A percentile compares a stretch with the other conserved stretches of the same genome.
phyloP scores from a whole-genome alignment of 2,113 vertebrate genomes.

The Muscicapa adusta region DNA sequence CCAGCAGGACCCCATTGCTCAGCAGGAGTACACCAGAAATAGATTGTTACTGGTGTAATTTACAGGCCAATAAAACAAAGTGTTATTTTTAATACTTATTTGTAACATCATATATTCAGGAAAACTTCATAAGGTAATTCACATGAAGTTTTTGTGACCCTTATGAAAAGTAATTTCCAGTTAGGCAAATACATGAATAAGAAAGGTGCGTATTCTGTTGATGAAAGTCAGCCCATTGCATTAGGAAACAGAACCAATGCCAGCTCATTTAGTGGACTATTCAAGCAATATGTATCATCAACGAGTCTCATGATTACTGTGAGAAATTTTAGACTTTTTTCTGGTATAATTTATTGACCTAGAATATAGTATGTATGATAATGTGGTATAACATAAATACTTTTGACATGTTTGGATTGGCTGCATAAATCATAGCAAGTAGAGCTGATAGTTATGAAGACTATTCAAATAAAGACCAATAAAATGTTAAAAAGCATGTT shows the following conservation, averaged over 20 bases:
- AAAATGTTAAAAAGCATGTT: neutral
- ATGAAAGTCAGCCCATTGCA: neutral
- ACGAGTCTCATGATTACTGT: neutral
- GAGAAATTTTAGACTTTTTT: neutral
- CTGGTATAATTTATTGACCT: neutral
- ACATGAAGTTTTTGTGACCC: neutral
- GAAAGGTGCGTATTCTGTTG: neutral
- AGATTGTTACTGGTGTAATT: neutral
- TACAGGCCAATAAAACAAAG: neutral
- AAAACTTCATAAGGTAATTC: neutral
- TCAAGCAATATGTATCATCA: neutral
- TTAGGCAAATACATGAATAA: neutral
- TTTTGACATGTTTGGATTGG: slow-evolving; percentile 18
- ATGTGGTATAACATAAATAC: neutral
- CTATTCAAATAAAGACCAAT: neutral
- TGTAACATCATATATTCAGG: neutral
- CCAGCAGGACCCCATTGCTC: neutral
- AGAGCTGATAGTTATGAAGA: slow-evolving; percentile 5
- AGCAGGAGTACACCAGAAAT: neutral
- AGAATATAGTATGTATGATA: neutral
- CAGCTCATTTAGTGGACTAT: neutral
- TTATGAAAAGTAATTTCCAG: neutral
- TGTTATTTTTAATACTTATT: neutral
- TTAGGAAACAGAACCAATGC: neutral
- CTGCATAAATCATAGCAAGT: neutral